Conservation (phyloP, 35 echinoderm and acorn worm species). For the Hemicentrotus pulcherrimus region DNA sequence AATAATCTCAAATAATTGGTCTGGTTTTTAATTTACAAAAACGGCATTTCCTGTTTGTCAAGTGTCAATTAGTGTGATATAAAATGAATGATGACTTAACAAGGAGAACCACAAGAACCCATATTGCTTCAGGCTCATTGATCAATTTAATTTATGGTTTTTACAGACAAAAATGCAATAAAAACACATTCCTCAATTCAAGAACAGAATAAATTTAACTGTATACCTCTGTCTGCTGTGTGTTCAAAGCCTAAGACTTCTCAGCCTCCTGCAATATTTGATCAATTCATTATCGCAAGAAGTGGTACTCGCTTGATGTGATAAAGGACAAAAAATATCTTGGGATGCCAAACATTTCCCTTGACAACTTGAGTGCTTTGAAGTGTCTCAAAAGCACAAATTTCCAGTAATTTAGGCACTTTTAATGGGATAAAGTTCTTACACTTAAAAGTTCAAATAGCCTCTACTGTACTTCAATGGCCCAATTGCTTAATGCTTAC, state of each 20-base stretch:
- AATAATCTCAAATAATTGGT: not conserved
- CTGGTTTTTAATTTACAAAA: conserved; percentile 4
- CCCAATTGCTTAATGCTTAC: no score
- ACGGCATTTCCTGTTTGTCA: not conserved
- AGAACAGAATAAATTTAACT: not conserved
- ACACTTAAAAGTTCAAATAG: not conserved
- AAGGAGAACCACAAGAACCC: not conserved
- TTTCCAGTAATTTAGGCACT: not conserved
- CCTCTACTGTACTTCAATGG: no score
- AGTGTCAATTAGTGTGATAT: not conserved
- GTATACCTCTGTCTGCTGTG: not conserved
- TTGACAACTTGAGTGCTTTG: not conserved
- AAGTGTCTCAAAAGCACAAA: not conserved
- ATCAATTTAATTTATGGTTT: not conserved
- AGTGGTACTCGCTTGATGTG: not conserved
- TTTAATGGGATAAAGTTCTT: conserved; percentile 2
- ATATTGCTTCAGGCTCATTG: not conserved
- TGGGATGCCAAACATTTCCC: not conserved
- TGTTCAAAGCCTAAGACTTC: not conserved
- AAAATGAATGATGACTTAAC: not conserved
- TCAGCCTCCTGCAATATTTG: not conserved
- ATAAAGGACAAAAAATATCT: not conserved
- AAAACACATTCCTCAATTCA: not conserved
- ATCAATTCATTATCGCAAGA: not conserved
- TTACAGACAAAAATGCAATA: not conserved